Evolutionary conservation across 2,113 vertebrate genomes (phyloP).

Genomic region (Orthochromis malagaraziensis): DNA sequence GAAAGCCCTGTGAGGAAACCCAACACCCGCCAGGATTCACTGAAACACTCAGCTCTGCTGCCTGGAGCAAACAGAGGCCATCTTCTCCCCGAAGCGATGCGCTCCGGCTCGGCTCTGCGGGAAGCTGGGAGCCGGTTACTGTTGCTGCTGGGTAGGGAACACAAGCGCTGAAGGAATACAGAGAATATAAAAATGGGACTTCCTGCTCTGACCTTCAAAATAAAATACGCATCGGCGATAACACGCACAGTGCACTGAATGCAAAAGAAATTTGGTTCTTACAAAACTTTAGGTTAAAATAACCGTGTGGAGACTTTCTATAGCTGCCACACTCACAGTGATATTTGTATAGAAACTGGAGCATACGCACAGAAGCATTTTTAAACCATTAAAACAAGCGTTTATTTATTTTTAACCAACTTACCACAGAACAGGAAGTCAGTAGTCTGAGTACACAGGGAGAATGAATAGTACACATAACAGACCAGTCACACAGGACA

Average conservation of each 20-base stretch:
- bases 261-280: neutral
- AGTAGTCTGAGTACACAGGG: neutral
- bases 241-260: neutral
- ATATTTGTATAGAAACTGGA: neutral
- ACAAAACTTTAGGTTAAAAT: neutral
- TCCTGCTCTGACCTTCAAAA: constrained; percentile 4
- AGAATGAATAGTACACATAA: neutral
- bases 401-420: neutral
- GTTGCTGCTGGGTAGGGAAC: neutral
- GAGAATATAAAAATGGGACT: neutral
- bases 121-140: constrained; percentile 7
- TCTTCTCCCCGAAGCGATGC: neutral
- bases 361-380: neutral
- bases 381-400: neutral
- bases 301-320: neutral
- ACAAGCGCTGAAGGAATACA: neutral
- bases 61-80: neutral
- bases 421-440: neutral
- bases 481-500: neutral
- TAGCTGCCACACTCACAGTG: neutral
- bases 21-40: neutral
- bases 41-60: neutral
- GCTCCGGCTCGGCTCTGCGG: neutral
- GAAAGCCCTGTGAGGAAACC: neutral
- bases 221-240: neutral